These are phyloP conservation scores for Eupelmus urozonus DNA, from an alignment of 2,888 invertebrate genomes.

Conservation along the genomic window DNA sequence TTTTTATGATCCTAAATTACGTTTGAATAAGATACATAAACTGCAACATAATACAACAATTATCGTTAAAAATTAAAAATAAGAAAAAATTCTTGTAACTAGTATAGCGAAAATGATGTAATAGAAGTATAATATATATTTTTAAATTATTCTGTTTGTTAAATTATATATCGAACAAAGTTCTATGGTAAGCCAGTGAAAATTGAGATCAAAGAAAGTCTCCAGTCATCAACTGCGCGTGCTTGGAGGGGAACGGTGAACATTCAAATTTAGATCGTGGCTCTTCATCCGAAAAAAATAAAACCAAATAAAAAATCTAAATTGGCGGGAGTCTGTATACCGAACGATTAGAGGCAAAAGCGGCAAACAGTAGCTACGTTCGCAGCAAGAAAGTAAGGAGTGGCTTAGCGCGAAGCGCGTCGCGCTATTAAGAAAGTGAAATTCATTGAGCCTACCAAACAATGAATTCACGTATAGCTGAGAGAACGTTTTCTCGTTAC, in stretches of 20 bases:
- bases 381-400: conserved; percentile 58
- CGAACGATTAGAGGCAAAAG: conserved; percentile 7
- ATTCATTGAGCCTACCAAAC: conserved; percentile 51
- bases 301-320: conserved; percentile 1
- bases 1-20: too few relatives aligned
- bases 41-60: too few relatives aligned
- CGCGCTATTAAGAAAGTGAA: conserved; percentile 63
- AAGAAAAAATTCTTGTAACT: too few relatives aligned
- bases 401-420: conserved; percentile 56
- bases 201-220: conserved; percentile 63
- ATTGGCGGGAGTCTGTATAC: background rate
- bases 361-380: conserved; percentile 41
- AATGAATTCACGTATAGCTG: conserved; percentile 48
- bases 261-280: background rate
- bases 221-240: conserved; percentile 30
- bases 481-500: conserved; percentile 29
- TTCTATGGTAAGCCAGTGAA: conserved; percentile 51
- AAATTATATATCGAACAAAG: too few relatives aligned
- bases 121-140: too few relatives aligned
- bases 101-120: too few relatives aligned
- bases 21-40: too few relatives aligned
- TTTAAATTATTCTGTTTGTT: too few relatives aligned
- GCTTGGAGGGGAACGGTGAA: background rate
- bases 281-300: background rate
- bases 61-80: too few relatives aligned